phyloP scores from a whole-genome alignment of 1,140 invertebrate genomes.

The Idris sp. region DNA sequence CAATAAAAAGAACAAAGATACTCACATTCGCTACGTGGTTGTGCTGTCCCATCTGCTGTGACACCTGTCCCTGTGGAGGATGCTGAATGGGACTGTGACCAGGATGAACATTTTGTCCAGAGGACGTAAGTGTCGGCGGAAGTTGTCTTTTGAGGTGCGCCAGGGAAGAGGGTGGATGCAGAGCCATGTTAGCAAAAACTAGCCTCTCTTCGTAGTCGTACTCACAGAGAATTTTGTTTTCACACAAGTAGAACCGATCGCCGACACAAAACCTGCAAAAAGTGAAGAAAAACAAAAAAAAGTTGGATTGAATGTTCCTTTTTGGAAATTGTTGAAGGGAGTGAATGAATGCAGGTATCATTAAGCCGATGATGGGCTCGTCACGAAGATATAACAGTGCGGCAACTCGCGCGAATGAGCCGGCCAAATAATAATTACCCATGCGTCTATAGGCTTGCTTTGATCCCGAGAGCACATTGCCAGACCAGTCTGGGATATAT shows the following conservation, averaged over 20 bases:
- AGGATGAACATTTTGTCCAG: constrained; percentile 70
- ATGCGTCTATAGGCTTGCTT: constrained; percentile 45
- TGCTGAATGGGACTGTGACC: constrained; percentile 73
- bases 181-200: constrained; percentile 92
- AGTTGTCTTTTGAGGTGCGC: constrained; percentile 93
- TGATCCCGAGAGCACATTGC: constrained; percentile 53
- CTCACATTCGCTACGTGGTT: constrained; percentile 76
- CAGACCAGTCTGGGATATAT: constrained; percentile 59
- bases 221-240: constrained; percentile 96
- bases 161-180: constrained; percentile 83
- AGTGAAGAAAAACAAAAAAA: no score
- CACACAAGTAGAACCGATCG: constrained; percentile 93
- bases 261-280: constrained; percentile 95
- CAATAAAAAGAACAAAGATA: constrained; percentile 32
- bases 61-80: constrained; percentile 67
- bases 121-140: constrained; percentile 76
- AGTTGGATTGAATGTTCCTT: background rate
- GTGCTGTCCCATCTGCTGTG: constrained; percentile 73
- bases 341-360: constrained; percentile 9
- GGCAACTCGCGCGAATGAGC: constrained; percentile 33
- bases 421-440: constrained; percentile 56
- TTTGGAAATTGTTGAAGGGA: no score
- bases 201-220: constrained; percentile 95
- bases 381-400: constrained; percentile 43
- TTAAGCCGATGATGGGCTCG: constrained; percentile 33